phyloP scores from a whole-genome alignment of 1,140 invertebrate species.

The Drosophila setifemur region DNA sequence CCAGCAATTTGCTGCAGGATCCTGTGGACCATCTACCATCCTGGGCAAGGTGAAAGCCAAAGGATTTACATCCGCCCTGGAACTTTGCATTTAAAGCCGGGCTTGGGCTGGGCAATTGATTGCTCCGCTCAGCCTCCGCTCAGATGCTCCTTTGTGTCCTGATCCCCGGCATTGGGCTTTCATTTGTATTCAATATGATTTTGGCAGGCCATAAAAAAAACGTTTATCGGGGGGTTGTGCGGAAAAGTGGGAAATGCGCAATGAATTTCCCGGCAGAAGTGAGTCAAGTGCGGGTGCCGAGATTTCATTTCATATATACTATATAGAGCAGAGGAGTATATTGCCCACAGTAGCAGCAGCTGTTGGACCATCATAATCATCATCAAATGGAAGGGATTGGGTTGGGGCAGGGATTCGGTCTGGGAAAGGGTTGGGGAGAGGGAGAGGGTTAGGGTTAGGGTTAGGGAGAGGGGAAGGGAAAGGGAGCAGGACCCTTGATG shows the following conservation, averaged over 20 bases:
- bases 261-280: conserved; percentile 34
- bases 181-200: conserved; percentile 57
- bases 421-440: too few relatives aligned
- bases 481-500: conserved; percentile 5
- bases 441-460: too few relatives aligned
- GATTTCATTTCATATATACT: conserved; percentile 52
- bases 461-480: too few relatives aligned
- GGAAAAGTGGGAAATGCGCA: conserved; percentile 18
- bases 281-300: conserved; percentile 34
- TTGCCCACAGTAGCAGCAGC: conserved; percentile 31
- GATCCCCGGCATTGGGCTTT: conserved; percentile 8
- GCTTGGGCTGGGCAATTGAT: conserved; percentile 25
- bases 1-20: conserved; percentile 72
- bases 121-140: background rate
- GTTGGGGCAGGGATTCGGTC: too few relatives aligned
- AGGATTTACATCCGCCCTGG: conserved; percentile 40
- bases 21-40: too few relatives aligned
- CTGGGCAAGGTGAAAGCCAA: conserved; percentile 13
- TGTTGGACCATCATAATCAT: conserved; percentile 42
- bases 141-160: background rate
- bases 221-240: conserved; percentile 38
- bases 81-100: conserved; percentile 38
- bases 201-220: conserved; percentile 53
- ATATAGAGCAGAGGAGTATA: too few relatives aligned
- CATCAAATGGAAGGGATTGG: conserved; percentile 2